Evolutionary conservation across 2,113 vertebrate species (phyloP).

Genomic region (Corythaeola cristata): DNA sequence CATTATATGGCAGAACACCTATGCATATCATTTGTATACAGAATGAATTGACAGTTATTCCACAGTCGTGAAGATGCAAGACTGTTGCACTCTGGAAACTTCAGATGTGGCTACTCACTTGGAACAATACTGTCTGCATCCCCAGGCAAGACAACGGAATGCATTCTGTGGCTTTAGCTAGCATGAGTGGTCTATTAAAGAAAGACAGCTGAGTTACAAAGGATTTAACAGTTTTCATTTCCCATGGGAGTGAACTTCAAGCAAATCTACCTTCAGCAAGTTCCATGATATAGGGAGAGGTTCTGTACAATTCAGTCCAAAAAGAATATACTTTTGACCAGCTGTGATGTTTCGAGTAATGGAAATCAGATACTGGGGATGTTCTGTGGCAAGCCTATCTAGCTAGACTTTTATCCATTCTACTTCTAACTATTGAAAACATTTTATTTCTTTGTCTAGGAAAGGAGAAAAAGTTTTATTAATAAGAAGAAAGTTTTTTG

Average conservation of each 20-base stretch:
- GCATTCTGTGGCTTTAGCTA: background rate
- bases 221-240: background rate
- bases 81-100: background rate
- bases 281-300: background rate
- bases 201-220: background rate
- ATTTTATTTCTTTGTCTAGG: background rate
- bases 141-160: background rate
- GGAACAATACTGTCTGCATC: background rate
- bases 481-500: background rate
- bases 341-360: background rate
- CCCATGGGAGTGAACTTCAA: background rate
- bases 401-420: background rate
- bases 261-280: background rate
- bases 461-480: background rate
- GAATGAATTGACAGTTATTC: background rate
- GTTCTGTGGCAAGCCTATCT: background rate
- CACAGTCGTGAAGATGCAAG: background rate
- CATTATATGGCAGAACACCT: background rate
- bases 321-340: background rate
- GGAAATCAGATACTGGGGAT: background rate
- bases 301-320: background rate
- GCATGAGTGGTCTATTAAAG: background rate
- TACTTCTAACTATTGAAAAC: background rate
- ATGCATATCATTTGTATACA: fast-evolving
- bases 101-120: background rate